phyloP scores from a whole-genome alignment of 2,888 invertebrate species.

The Idaea straminata region DNA sequence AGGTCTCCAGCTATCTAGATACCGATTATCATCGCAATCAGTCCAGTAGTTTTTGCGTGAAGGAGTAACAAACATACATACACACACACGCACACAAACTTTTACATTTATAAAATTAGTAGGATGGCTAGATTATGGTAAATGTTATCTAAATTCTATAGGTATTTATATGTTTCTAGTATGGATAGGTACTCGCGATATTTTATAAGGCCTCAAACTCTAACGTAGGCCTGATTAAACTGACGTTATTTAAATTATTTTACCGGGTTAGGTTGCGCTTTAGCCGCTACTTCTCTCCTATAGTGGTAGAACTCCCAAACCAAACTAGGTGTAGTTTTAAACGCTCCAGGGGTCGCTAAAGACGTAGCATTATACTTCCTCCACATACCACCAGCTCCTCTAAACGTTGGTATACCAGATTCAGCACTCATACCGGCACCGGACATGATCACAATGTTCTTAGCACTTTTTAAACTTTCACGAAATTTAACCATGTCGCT shows the following conservation, averaged over 20 bases:
- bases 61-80: no score
- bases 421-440: slow-evolving; percentile 92
- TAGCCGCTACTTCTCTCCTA: slow-evolving; percentile 87
- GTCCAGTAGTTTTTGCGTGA: no score
- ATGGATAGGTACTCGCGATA: not conserved
- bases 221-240: not conserved
- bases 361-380: slow-evolving; percentile 85
- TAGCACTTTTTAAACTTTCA: slow-evolving; percentile 78
- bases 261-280: slow-evolving; percentile 86
- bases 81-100: no score
- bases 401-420: slow-evolving; percentile 92
- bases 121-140: no score
- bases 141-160: no score
- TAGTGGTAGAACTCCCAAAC: slow-evolving; percentile 97
- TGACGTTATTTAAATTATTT: slow-evolving; percentile 16
- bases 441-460: slow-evolving; percentile 84
- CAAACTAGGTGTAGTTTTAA: slow-evolving; percentile 85
- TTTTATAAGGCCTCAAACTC: no score
- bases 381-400: slow-evolving; percentile 91
- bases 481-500: slow-evolving; percentile 77
- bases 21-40: no score
- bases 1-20: no score
- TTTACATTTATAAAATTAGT: no score
- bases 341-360: slow-evolving; percentile 86
- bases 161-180: not conserved